These are phyloP conservation scores for Gavialis gangeticus DNA, from an alignment of 2,113 vertebrate genomes.

Conservation along the genomic window DNA sequence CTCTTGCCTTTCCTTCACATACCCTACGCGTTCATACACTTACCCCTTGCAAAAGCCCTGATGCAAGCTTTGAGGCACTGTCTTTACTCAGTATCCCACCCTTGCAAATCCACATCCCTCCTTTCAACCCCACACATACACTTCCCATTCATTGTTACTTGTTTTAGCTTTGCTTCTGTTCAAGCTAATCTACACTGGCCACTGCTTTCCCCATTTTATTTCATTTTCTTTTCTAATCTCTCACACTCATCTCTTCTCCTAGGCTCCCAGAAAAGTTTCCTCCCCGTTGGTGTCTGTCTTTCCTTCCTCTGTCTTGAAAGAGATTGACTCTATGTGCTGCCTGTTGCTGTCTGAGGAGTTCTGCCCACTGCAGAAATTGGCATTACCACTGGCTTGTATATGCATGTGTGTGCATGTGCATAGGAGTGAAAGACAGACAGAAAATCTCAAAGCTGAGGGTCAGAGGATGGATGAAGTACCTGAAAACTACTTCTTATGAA, in stretches of 20 bases:
- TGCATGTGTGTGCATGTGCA: not conserved
- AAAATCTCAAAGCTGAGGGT: not conserved
- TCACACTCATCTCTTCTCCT: not conserved
- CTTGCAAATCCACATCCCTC: not conserved
- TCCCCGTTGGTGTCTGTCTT: not conserved
- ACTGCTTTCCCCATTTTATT: not conserved
- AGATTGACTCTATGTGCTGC: not conserved
- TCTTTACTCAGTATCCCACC: too few relatives aligned
- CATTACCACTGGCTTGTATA: not conserved
- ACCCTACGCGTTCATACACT: not conserved
- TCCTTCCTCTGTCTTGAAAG: not conserved
- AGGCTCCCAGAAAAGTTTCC: not conserved
- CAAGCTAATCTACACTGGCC: not conserved
- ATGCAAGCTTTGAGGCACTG: too few relatives aligned
- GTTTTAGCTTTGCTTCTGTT: not conserved
- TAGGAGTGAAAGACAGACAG: not conserved
- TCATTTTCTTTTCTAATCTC: not conserved
- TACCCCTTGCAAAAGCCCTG: too few relatives aligned
- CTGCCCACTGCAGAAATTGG: not conserved
- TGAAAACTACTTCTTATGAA: not conserved
- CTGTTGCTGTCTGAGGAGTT: constrained; percentile 32
- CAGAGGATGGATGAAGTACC: not conserved
- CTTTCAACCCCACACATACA: not conserved
- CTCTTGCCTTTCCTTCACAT: not conserved
- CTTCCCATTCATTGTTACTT: not conserved